These are phyloP conservation scores for Erebia epiphron DNA, from an alignment of 2,888 invertebrate genomes.

Conservation along the genomic window DNA sequence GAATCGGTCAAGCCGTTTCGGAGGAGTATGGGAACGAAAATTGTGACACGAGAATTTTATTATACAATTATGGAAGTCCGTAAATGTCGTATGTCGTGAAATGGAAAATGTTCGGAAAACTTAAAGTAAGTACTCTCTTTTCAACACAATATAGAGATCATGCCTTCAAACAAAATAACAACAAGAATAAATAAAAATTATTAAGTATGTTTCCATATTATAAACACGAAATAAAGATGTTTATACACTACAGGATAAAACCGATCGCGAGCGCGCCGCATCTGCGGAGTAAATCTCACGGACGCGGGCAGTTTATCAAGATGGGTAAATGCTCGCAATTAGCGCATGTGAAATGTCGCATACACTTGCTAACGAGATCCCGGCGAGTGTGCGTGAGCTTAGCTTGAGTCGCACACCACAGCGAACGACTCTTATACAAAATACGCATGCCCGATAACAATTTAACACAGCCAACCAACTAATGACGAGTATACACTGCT, in stretches of 20 bases:
- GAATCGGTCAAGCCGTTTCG: no score
- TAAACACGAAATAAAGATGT: constrained; percentile 13
- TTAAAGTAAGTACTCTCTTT: no score
- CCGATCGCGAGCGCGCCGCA: constrained; percentile 39
- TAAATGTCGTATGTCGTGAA: no score
- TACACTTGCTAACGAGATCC: constrained; percentile 79
- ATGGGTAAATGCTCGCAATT: constrained; percentile 81
- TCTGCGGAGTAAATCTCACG: constrained; percentile 58
- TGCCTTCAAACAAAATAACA: no score
- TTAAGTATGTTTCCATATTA: not conserved
- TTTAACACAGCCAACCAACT: constrained; percentile 16
- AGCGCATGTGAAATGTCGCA: constrained; percentile 81
- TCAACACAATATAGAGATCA: no score
- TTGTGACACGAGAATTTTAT: no score
- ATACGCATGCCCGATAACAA: constrained; percentile 24
- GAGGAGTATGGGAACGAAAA: no score
- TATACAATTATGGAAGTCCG: no score
- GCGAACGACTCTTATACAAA: constrained; percentile 13
- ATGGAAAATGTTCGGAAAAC: no score
- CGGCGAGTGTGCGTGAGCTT: constrained; percentile 56
- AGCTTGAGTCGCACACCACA: constrained; percentile 17
- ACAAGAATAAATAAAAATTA: not conserved
- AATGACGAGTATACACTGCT: constrained; percentile 3
- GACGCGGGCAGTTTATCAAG: constrained; percentile 74
- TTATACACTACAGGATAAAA: constrained; percentile 18